These are phyloP conservation scores for Atherinosoma microstoma DNA, from an alignment of 2,797 vertebrate genomes.

Conservation along the genomic window DNA sequence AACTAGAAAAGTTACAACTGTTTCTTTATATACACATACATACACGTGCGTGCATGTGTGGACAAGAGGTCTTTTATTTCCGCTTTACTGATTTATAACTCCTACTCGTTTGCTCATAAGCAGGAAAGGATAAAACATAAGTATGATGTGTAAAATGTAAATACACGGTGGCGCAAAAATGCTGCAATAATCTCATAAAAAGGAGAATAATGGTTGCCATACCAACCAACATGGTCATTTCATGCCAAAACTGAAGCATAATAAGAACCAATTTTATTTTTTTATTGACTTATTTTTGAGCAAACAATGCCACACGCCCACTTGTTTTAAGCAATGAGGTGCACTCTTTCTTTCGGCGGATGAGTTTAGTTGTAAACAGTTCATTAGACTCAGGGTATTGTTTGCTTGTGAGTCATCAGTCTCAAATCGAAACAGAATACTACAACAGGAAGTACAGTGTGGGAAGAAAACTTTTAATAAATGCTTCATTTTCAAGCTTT, in stretches of 20 bases:
- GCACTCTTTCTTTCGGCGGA: neutral
- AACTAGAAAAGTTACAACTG: neutral
- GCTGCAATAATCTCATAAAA: slow-evolving; percentile 56
- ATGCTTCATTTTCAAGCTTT: slow-evolving; percentile 30
- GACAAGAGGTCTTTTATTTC: slow-evolving; percentile 7
- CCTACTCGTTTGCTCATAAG: slow-evolving; percentile 51
- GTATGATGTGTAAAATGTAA: slow-evolving; percentile 59
- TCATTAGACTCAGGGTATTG: slow-evolving; percentile 54
- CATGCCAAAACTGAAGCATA: slow-evolving; percentile 21
- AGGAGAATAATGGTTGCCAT: slow-evolving; percentile 45
- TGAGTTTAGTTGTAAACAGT: slow-evolving; percentile 44
- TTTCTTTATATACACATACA: neutral
- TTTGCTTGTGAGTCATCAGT: slow-evolving; percentile 36
- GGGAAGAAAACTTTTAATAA: slow-evolving; percentile 30
- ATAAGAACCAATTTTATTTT: slow-evolving; percentile 4
- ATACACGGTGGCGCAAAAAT: slow-evolving; percentile 50
- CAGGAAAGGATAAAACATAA: slow-evolving; percentile 49
- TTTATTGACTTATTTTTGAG: slow-evolving; percentile 10
- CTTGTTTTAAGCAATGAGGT: slow-evolving; percentile 27
- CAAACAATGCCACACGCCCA: slow-evolving; percentile 4
- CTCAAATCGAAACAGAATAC: slow-evolving; percentile 33
- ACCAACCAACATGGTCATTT: slow-evolving; percentile 48
- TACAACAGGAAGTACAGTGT: slow-evolving; percentile 4
- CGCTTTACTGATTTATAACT: slow-evolving; percentile 32
- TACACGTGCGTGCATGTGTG: neutral